Evolutionary conservation across 2,888 invertebrate genomes (phyloP).

Genomic region (Dermolepida albohirtum): DNA sequence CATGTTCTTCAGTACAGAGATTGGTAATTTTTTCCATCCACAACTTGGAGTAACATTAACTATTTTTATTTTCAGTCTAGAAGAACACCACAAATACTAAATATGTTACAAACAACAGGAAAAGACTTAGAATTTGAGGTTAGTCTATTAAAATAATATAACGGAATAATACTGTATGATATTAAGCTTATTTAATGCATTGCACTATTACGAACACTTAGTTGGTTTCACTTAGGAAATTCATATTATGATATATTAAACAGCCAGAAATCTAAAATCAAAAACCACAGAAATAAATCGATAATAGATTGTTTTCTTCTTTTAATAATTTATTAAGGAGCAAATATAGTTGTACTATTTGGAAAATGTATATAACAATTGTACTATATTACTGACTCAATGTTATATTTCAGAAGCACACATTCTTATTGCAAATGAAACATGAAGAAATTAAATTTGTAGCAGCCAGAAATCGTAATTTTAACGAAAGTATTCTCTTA

Average conservation of each 20-base stretch:
- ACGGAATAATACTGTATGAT: too few species aligned
- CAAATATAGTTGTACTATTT: neutral
- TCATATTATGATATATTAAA: too few species aligned
- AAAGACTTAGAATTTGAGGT: slow-evolving; percentile 34
- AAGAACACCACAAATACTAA: slow-evolving; percentile 44
- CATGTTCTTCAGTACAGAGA: slow-evolving; percentile 40
- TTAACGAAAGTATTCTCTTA: slow-evolving; percentile 49
- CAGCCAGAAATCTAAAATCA: too few species aligned
- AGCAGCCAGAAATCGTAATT: slow-evolving; percentile 46
- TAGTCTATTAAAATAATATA: too few species aligned
- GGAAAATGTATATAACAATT: neutral
- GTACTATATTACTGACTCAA: slow-evolving; percentile 11
- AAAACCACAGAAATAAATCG: too few species aligned
- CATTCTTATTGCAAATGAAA: slow-evolving; percentile 48
- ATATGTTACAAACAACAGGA: slow-evolving; percentile 28
- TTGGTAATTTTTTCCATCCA: slow-evolving; percentile 30
- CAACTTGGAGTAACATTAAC: neutral
- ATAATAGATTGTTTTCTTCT: too few species aligned
- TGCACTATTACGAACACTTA: too few species aligned
- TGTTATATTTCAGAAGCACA: slow-evolving; percentile 46
- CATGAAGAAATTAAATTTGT: slow-evolving; percentile 47
- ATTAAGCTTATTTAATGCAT: too few species aligned
- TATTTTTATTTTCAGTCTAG: slow-evolving; percentile 39
- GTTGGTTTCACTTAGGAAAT: too few species aligned
- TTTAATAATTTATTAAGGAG: too few species aligned